Evolutionary conservation across 1,140 invertebrate genomes (phyloP), one percentile per base, ranked within the genome.

Genomic region (Bombus impatiens): DNA sequence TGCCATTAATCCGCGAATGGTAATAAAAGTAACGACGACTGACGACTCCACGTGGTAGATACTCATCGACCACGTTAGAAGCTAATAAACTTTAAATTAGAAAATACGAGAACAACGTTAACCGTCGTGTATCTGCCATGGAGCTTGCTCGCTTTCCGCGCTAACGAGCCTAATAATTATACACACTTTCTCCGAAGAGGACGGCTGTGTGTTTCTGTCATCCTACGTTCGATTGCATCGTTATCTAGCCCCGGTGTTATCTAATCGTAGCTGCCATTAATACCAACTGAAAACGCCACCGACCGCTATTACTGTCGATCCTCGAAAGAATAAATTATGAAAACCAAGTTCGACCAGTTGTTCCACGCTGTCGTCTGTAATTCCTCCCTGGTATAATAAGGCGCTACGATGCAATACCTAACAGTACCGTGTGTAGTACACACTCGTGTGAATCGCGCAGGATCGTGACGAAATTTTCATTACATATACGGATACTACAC

Each of bases 91-190:
- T 44, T 47, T 47, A 47, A 47, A 84, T 84, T 78, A 71, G 82
- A 84, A 79, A 84, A 79, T 47, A 72, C 47, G 79, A 72, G 47
- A 62, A 40, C 65, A 67, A 44, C 47, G 65, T 78, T 71, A 71
- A 57, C 15, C 40, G 13, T 28, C 5, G 40, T 15, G 82, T 79
- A 72, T 79, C 53, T 71, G 32, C 25, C 6, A 32, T 9, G 22
- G 9, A 8, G 22, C 25, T 10, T 44, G 82, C 4, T 9, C 37
- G 74, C 18, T 42, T 78, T 68, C 22, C 68, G 15, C 53, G 28
- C 59, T 86, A 86, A 86, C 78, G 78, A 86, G 67, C 18, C 18
- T 28, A 86, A 86, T 86, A 75, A 86, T 82, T 80, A 81, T 75
- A 44, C 84, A 75, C 84, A 82, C 84, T 86, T 86, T 86, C 84